These are phyloP conservation scores for Amphipoea oculea DNA, from an alignment of 2,888 invertebrate species.

Conservation along the genomic window DNA sequence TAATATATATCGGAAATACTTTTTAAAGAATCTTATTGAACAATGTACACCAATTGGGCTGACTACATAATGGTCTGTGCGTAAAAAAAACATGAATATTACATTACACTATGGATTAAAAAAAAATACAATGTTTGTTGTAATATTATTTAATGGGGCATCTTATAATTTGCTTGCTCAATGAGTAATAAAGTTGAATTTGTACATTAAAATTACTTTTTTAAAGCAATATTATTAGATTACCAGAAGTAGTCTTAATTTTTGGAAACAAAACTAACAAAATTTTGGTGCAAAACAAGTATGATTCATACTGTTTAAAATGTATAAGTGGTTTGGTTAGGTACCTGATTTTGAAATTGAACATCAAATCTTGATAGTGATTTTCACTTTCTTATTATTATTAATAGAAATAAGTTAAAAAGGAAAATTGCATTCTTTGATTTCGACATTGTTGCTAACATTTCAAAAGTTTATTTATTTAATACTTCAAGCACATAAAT, in stretches of 20 bases:
- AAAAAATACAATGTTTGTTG: slow-evolving; percentile 24
- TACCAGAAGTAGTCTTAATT: not conserved
- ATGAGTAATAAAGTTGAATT: not conserved
- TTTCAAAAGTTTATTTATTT: not conserved
- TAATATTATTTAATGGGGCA: not conserved
- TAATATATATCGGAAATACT: slow-evolving; percentile 53
- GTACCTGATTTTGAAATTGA: slow-evolving; percentile 35
- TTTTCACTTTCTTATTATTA: not conserved
- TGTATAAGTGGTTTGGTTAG: slow-evolving; percentile 7
- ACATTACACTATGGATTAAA: not conserved
- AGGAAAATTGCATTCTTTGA: not conserved
- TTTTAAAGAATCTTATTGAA: slow-evolving; percentile 17
- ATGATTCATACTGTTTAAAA: slow-evolving; percentile 39
- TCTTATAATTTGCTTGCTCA: not conserved
- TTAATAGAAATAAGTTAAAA: not conserved
- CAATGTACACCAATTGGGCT: slow-evolving; percentile 10
- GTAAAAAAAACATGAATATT: not conserved
- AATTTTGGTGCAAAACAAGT: slow-evolving; percentile 10
- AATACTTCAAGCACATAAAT: no score
- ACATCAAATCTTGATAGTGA: not conserved
- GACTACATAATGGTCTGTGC: not conserved
- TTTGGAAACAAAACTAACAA: not conserved
- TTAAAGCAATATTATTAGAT: not conserved
- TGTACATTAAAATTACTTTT: not conserved
- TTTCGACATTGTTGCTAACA: not conserved